Evolutionary conservation across 1,140 invertebrate species (phyloP), one percentile per base, ranked within the genome.

Genomic region (Drosophila novamexicana): DNA sequence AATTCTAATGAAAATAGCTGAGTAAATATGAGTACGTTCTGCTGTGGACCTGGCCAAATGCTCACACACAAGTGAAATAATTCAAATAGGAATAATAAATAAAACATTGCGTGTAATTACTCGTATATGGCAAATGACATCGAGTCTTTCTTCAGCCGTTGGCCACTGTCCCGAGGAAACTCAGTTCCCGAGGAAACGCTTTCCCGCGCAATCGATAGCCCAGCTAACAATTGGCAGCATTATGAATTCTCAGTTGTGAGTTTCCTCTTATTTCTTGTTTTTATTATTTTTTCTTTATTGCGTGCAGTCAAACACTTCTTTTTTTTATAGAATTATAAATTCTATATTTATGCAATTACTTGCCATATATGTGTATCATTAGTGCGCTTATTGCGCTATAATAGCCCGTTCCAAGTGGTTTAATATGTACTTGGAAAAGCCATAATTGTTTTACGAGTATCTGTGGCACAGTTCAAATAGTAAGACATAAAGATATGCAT

Each of bases 1-100:
- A 83, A 77, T 89, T 83, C 76, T 18, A 70, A 76, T 59, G 73
- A 86, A 86, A 83, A 73, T 77, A 49, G 50, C 79, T 82, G 68
- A 52, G 75, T 79, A 86, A 86, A 85, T 73, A 82, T 64, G 45
- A 81, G 64, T 37, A 64, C 29, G 32, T 42, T 53, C 16, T 61
- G 39, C 63, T 50, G 18, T 49, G 16, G 18, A 10, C 45, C 9
- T 73, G 70, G 63, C 10, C 44, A 49, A 50, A 49, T 62, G 58
- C 9, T 34, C 29, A 14, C 44, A 14, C 44, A 52, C 32, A 29
- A n/a, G 22, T 32, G 62, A 62, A 82, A 75, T 78, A 77, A 74
- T 53, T 54, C 36, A 8, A 40, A 18, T 29, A 64, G 64, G 18
- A 57, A 62, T 36, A 53, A 52, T 67, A 70, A 71, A 71, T 74